Evolutionary conservation across 2,113 vertebrate genomes (phyloP).

Genomic region (Semnopithecus entellus): DNA sequence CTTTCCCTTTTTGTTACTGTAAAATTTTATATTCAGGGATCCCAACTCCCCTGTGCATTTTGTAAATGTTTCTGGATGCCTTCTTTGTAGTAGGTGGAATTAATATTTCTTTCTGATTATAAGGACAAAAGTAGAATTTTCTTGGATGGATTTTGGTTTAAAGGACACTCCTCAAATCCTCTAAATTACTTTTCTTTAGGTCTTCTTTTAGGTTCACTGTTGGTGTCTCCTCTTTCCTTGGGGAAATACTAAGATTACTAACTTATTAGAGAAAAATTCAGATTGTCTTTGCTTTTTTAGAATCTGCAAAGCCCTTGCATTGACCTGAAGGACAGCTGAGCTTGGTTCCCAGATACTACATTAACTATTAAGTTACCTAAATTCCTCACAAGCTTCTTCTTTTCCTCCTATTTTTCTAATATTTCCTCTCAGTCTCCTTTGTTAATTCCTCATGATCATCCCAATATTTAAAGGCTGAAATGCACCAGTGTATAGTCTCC

Average conservation of each 20-base stretch:
- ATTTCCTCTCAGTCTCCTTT: background rate
- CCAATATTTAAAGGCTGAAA: no score
- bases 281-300: background rate
- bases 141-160: background rate
- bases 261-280: background rate
- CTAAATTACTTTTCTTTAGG: background rate
- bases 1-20: background rate
- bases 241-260: background rate
- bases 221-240: background rate
- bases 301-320: background rate
- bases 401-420: background rate
- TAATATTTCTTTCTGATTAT: constrained; percentile 2
- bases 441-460: background rate
- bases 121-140: background rate
- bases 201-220: background rate
- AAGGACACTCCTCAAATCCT: background rate
- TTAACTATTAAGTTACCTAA: background rate
- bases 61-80: background rate
- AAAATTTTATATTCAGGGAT: background rate
- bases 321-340: background rate
- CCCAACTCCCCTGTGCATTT: background rate
- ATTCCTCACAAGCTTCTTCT: background rate
- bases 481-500: no score
- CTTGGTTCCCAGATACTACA: background rate
- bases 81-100: background rate